A percentile compares a stretch with the other conserved stretches of the same genome.
phyloP scores from a whole-genome alignment of 2,888 invertebrate genomes.

The Galeruca laticollis region DNA sequence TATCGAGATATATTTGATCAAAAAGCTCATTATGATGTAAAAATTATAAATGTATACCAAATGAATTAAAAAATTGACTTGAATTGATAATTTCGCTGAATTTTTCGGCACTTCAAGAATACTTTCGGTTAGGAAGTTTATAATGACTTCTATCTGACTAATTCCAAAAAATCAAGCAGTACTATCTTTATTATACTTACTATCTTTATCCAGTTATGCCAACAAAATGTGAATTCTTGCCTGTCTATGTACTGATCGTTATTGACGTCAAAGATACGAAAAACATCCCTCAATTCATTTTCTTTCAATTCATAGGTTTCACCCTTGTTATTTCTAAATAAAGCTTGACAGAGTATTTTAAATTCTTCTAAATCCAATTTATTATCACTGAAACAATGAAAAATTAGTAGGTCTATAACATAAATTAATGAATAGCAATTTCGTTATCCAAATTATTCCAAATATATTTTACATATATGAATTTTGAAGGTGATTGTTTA shows the following conservation, averaged over 20 bases:
- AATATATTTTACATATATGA: too few species aligned
- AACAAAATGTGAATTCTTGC: conserved; percentile 85
- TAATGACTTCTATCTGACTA: too few species aligned
- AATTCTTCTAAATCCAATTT: conserved; percentile 81
- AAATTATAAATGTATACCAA: too few species aligned
- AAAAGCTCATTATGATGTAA: too few species aligned
- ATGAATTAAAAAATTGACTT: too few species aligned
- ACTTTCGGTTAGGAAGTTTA: too few species aligned
- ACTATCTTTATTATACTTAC: conserved; percentile 70
- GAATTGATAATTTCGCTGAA: too few species aligned
- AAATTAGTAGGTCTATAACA: neutral
- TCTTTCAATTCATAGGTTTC: conserved; percentile 83
- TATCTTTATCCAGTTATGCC: conserved; percentile 91
- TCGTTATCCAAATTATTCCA: too few species aligned
- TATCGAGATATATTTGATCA: too few species aligned
- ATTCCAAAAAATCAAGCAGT: too few species aligned
- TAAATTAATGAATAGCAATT: neutral
- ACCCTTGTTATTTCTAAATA: conserved; percentile 87
- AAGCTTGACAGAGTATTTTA: conserved; percentile 81
- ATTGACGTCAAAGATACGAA: conserved; percentile 83
- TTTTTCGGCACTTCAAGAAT: too few species aligned
- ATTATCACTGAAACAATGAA: conserved; percentile 72
- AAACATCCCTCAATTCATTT: conserved; percentile 78
- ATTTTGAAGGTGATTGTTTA: too few species aligned
- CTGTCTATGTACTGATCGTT: conserved; percentile 81